These are phyloP conservation scores for Achlya flavicornis DNA, from an alignment of 2,888 invertebrate species.

Conservation along the genomic window DNA sequence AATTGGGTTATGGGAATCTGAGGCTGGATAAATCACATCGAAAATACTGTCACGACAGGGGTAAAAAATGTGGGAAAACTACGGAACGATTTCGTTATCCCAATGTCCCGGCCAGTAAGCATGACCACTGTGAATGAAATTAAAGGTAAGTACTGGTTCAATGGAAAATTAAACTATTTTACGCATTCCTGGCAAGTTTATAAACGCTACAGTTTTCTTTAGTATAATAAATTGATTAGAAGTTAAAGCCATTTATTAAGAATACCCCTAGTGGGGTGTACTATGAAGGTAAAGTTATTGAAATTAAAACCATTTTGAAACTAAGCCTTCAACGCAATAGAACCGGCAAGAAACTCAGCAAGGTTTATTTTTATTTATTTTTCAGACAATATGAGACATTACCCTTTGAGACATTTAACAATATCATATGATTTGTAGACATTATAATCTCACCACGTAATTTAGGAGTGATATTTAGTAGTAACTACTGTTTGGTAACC, in stretches of 20 bases:
- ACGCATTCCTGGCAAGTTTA: constrained; percentile 22
- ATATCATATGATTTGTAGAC: no score
- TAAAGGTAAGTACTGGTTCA: constrained; percentile 35
- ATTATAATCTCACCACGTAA: no score
- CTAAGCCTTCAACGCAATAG: no score
- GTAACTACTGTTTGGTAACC: neutral
- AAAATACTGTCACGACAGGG: constrained; percentile 76
- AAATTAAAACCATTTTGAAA: no score
- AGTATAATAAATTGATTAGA: constrained; percentile 23
- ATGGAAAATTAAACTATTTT: constrained; percentile 24
- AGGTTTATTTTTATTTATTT: no score
- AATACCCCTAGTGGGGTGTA: no score
- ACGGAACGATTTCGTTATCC: constrained; percentile 70
- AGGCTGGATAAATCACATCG: constrained; percentile 74
- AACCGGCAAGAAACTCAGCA: no score
- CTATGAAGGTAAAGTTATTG: no score
- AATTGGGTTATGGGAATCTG: constrained; percentile 78
- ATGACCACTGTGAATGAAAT: constrained; percentile 56
- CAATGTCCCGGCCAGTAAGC: constrained; percentile 58
- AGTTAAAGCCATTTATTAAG: neutral
- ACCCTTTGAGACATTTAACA: no score
- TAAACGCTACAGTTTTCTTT: constrained; percentile 16
- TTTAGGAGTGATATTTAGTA: no score
- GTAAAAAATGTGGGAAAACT: constrained; percentile 72
- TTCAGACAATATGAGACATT: no score